Evolutionary conservation across 2,797 vertebrate species (phyloP).

Genomic region (Schizothorax lantsangensis): DNA sequence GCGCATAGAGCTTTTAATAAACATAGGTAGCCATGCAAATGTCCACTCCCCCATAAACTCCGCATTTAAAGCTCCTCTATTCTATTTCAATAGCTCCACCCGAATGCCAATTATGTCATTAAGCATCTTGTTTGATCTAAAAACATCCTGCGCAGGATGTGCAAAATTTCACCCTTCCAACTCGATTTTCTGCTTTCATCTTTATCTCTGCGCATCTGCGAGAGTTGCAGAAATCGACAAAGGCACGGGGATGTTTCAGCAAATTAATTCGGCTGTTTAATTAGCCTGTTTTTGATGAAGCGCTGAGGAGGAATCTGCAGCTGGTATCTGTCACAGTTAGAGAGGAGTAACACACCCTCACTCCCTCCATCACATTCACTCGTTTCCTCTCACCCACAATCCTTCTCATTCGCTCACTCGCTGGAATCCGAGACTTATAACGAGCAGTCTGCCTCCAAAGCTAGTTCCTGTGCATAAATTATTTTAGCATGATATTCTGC

Average conservation of each 20-base stretch:
- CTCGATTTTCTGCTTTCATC: neutral
- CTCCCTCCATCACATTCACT: conserved; percentile 6
- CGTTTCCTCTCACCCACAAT: conserved; percentile 17
- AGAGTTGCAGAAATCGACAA: conserved; percentile 41
- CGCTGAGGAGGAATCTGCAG: conserved; percentile 5
- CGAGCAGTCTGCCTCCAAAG: conserved; percentile 1
- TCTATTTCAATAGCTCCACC: conserved; percentile 11
- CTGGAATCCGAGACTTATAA: conserved; percentile 2
- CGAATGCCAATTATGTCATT: conserved; percentile 16
- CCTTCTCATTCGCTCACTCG: neutral
- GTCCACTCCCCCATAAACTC: conserved; percentile 34
- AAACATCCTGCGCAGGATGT: conserved; percentile 3
- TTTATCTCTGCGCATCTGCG: conserved; percentile 33
- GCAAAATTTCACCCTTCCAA: neutral
- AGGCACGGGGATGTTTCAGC: conserved; percentile 27
- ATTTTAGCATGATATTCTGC: neutral
- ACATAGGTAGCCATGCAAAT: conserved; percentile 50
- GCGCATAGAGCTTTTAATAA: conserved; percentile 49
- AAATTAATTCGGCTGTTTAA: conserved; percentile 27
- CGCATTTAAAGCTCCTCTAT: conserved; percentile 28
- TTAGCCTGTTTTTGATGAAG: conserved; percentile 8
- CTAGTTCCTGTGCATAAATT: conserved; percentile 11
- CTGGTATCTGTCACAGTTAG: conserved; percentile 19
- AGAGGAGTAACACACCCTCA: conserved; percentile 31
- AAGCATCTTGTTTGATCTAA: conserved; percentile 20